These are phyloP conservation scores for Tinea semifulvella DNA, from an alignment of 2,888 invertebrate species.

Conservation along the genomic window DNA sequence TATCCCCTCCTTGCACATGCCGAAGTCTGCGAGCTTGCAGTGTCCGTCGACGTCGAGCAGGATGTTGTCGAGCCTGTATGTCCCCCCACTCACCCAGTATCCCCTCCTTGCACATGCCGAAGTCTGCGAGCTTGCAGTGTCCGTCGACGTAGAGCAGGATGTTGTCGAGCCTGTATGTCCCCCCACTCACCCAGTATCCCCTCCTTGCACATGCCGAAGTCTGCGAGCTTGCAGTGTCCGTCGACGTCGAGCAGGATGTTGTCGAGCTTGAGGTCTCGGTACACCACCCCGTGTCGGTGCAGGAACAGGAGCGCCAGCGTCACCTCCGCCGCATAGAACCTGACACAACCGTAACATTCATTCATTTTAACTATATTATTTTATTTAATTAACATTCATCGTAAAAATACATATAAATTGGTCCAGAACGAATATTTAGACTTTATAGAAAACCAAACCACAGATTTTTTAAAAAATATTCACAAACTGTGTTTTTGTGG, in stretches of 20 bases:
- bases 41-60: slow-evolving; percentile 95
- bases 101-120: slow-evolving; percentile 99
- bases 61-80: slow-evolving; percentile 83
- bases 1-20: slow-evolving; percentile 99
- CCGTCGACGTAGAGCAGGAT: background rate
- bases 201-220: slow-evolving; percentile 99
- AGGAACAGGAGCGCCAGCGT: slow-evolving; percentile 97
- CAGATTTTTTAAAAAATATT: too few species aligned
- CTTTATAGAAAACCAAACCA: too few species aligned
- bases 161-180: background rate
- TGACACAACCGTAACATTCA: too few species aligned
- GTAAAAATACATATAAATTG: too few species aligned
- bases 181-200: slow-evolving; percentile 70
- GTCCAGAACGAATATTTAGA: too few species aligned
- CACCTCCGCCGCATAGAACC: slow-evolving; percentile 97
- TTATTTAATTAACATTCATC: too few species aligned
- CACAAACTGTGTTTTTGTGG: too few species aligned
- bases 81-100: slow-evolving; percentile 63
- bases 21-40: slow-evolving; percentile 94
- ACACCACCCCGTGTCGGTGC: slow-evolving; percentile 96
- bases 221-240: slow-evolving; percentile 93
- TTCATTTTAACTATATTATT: too few species aligned
- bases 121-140: slow-evolving; percentile 87
- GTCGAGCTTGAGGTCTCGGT: slow-evolving; percentile 98
- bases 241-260: slow-evolving; percentile 97